A percentile compares a stretch with the other conserved stretches of the same genome.
Evolutionary conservation across 2,797 vertebrate species (phyloP).

Genomic region (Oryzias dopingdopingensis): DNA sequence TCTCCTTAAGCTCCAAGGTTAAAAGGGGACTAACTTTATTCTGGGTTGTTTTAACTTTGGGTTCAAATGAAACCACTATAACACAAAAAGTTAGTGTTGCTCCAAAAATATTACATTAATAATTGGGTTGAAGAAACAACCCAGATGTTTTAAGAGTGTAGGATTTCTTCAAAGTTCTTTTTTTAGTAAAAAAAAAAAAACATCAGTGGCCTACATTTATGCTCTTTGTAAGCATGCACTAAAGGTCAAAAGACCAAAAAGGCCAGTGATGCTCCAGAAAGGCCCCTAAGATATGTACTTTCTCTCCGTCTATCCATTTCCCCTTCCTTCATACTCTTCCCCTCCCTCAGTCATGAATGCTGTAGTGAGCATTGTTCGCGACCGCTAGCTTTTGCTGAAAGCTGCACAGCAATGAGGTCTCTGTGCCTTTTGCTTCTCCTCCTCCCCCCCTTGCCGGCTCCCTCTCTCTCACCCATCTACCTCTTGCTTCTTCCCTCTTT

Average conservation of each 20-base stretch:
- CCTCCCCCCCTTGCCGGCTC: conserved; percentile 51
- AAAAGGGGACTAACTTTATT: too few species aligned
- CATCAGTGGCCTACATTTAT: conserved; percentile 34
- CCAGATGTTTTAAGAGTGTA: too few species aligned
- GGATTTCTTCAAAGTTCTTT: too few species aligned
- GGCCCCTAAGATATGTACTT: conserved; percentile 56
- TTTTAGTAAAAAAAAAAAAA: conserved; percentile 56
- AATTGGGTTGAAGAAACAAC: too few species aligned
- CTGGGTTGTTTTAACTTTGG: too few species aligned
- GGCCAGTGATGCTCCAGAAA: conserved; percentile 67
- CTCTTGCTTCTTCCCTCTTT: conserved; percentile 49
- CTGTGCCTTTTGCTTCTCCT: conserved; percentile 74
- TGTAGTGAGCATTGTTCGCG: conserved; percentile 74
- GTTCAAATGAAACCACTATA: too few species aligned
- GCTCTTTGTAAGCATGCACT: conserved; percentile 49
- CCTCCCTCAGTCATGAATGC: conserved; percentile 60
- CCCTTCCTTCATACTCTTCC: conserved; percentile 28
- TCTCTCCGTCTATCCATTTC: conserved; percentile 28
- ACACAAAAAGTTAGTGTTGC: too few species aligned
- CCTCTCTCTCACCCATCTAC: conserved; percentile 43
- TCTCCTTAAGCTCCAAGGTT: too few species aligned
- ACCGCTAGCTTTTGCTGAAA: conserved; percentile 73
- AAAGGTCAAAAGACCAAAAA: conserved; percentile 71
- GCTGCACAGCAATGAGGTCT: conserved; percentile 77
- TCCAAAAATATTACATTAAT: too few species aligned